Evolutionary conservation across 2,113 vertebrate species (phyloP).

Genomic region (Tachysurus fulvidraco): DNA sequence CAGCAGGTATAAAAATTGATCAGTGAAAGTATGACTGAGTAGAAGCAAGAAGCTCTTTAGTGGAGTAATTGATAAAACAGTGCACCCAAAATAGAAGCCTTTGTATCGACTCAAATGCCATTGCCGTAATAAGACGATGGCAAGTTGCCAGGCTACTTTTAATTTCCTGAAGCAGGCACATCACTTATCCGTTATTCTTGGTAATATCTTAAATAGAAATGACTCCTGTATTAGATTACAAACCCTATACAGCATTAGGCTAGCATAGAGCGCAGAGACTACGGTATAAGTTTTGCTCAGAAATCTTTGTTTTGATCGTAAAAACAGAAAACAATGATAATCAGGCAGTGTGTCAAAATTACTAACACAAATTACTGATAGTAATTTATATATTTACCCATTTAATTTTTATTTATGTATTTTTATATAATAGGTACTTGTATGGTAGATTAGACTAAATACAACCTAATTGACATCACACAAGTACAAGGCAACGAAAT

Average conservation of each 20-base stretch:
- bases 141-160: conserved; percentile 30
- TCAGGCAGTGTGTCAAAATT: not conserved
- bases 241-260: conserved; percentile 9
- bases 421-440: not conserved
- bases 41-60: not conserved
- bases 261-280: not conserved
- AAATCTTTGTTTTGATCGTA: not conserved
- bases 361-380: not conserved
- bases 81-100: not conserved
- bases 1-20: not conserved
- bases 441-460: too few species aligned
- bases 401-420: not conserved
- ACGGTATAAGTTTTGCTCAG: not conserved
- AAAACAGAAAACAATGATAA: not conserved
- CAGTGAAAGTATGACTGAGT: not conserved
- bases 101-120: conserved; percentile 27
- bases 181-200: conserved; percentile 16
- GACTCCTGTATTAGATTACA: conserved; percentile 17
- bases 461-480: too few species aligned
- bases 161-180: conserved; percentile 23
- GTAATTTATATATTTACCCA: not conserved
- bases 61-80: not conserved
- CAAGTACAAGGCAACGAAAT: too few species aligned
- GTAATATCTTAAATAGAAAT: conserved; percentile 29
- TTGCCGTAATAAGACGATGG: conserved; percentile 36